Conservation (phyloP, 2,888 invertebrate species). For the Rhagium mordax region DNA sequence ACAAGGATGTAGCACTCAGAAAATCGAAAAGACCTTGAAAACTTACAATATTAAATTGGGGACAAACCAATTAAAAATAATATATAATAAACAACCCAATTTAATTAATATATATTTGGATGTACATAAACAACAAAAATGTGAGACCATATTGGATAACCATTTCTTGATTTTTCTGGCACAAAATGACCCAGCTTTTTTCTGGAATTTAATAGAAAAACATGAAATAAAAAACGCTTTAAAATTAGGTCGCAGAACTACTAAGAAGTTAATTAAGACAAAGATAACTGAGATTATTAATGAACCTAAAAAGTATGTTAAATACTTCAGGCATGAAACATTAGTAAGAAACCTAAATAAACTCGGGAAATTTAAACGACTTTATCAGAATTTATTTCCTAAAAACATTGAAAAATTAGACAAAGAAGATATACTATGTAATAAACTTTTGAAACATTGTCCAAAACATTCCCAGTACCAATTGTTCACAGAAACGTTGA, state of each 20-base stretch:
- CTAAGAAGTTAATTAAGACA: background rate
- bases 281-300: constrained; percentile 1
- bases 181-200: background rate
- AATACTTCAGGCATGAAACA: constrained; percentile 5
- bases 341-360: constrained; percentile 19
- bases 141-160: background rate
- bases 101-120: constrained; percentile 4
- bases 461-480: constrained; percentile 1
- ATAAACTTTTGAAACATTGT: background rate
- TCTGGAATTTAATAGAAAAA: constrained; percentile 3
- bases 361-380: background rate
- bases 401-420: background rate
- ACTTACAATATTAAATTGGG: background rate
- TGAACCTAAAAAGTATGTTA: constrained; percentile 3
- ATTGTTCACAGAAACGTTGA: constrained; percentile 3
- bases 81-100: constrained; percentile 4
- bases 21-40: constrained; percentile 4
- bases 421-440: background rate
- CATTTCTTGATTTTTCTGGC: constrained; percentile 2
- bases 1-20: background rate
- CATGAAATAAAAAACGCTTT: background rate
- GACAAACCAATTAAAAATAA: constrained; percentile 8
- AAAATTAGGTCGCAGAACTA: constrained; percentile 24
- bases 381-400: constrained; percentile 16
- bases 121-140: background rate